Evolutionary conservation across 2,113 vertebrate species (phyloP).

Genomic region (Poicephalus gulielmi): DNA sequence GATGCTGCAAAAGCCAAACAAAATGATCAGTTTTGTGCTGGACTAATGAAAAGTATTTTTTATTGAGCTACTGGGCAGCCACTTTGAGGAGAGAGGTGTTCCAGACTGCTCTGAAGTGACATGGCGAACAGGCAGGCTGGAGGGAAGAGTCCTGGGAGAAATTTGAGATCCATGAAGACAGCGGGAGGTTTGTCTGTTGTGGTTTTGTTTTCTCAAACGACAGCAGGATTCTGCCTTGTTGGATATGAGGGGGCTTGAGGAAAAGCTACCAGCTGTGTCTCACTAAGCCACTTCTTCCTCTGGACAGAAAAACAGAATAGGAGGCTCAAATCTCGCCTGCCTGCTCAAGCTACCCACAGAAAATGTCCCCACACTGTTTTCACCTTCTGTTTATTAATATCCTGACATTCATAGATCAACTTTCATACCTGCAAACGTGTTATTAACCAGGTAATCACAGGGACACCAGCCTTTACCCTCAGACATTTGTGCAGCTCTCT

Average conservation of each 20-base stretch:
- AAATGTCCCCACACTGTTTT: neutral
- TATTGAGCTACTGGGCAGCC: neutral
- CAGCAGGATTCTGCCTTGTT: neutral
- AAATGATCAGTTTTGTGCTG: neutral
- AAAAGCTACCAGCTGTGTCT: neutral
- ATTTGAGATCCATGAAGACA: neutral
- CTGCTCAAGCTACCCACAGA: neutral
- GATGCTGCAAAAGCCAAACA: neutral
- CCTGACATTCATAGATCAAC: neutral
- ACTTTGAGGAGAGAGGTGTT: fast-evolving
- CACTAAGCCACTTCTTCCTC: neutral
- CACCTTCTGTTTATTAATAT: neutral
- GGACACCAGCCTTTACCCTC: neutral
- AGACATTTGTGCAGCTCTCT: neutral
- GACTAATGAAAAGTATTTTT: neutral
- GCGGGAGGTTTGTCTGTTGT: neutral
- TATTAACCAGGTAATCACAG: neutral
- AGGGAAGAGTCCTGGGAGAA: neutral
- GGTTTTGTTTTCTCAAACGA: neutral
- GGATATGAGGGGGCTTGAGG: neutral
- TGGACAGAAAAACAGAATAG: neutral
- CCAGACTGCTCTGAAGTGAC: neutral
- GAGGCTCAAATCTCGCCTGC: neutral
- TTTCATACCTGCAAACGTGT: neutral
- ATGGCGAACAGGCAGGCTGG: neutral